Evolutionary conservation across 2,797 vertebrate species (phyloP).

Genomic region (Crossoptilon crossoptilon): DNA sequence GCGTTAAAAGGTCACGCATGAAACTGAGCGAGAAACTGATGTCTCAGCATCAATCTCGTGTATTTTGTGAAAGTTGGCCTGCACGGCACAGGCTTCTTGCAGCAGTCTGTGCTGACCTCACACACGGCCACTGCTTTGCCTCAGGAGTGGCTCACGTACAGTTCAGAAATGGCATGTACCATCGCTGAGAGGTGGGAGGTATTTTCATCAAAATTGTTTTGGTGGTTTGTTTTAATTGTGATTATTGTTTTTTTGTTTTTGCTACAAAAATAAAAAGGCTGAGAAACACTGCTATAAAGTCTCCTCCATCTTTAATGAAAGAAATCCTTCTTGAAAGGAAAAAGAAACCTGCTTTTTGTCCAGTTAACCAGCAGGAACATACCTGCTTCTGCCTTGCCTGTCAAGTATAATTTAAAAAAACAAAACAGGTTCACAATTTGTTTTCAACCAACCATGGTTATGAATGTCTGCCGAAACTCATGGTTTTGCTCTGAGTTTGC

Average conservation of each 20-base stretch:
- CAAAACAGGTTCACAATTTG: neutral
- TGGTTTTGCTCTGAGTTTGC: neutral
- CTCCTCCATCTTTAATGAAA: accelerated
- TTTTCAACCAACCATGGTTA: accelerated
- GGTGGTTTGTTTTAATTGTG: neutral
- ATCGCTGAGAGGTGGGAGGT: accelerated
- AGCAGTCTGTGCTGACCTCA: accelerated
- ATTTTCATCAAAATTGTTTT: neutral
- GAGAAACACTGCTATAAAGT: neutral
- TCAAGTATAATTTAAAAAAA: neutral
- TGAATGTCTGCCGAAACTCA: neutral
- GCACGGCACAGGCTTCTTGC: neutral
- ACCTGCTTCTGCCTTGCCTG: neutral
- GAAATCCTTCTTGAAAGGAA: neutral
- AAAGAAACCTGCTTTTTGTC: neutral
- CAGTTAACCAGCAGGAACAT: neutral
- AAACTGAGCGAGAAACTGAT: accelerated
- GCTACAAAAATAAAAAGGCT: neutral
- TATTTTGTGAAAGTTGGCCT: accelerated
- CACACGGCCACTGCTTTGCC: accelerated
- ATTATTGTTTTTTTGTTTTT: neutral
- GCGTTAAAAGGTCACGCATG: accelerated
- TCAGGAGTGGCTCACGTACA: accelerated
- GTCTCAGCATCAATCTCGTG: accelerated
- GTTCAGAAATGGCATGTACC: accelerated